These are phyloP conservation scores for Ahaetulla prasina DNA, from an alignment of 2,113 vertebrate genomes.

Conservation along the genomic window DNA sequence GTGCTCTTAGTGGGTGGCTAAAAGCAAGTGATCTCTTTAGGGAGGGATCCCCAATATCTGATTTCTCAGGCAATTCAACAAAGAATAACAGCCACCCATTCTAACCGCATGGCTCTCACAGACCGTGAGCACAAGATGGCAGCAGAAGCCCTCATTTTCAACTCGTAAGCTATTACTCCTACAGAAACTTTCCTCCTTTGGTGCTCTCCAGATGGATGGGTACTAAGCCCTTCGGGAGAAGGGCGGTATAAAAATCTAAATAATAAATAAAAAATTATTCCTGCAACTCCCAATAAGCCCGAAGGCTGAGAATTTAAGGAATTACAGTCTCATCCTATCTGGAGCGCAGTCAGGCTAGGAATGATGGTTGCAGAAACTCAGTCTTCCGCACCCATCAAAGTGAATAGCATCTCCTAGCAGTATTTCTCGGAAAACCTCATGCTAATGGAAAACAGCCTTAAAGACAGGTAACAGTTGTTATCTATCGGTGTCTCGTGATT, in stretches of 20 bases:
- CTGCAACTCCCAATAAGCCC: neutral
- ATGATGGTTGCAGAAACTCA: neutral
- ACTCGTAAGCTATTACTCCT: neutral
- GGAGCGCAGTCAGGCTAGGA: neutral
- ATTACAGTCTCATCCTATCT: neutral
- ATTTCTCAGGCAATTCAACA: neutral
- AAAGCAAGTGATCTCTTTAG: neutral
- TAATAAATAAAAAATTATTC: no score
- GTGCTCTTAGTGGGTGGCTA: neutral
- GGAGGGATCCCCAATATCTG: neutral
- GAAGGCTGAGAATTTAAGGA: neutral
- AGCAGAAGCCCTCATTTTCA: neutral
- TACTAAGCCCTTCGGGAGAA: no score
- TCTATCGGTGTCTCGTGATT: neutral
- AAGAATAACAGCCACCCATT: neutral
- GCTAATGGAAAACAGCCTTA: neutral
- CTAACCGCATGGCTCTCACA: neutral
- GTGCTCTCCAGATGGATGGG: neutral
- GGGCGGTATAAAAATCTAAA: no score
- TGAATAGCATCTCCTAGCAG: neutral
- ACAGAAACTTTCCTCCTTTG: neutral
- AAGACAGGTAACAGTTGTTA: neutral
- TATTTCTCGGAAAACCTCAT: neutral
- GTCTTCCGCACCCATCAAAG: neutral
- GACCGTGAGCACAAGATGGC: constrained; percentile 1